Evolutionary conservation across 2,888 invertebrate species (phyloP).

Genomic region (Glaucopsyche alexis): DNA sequence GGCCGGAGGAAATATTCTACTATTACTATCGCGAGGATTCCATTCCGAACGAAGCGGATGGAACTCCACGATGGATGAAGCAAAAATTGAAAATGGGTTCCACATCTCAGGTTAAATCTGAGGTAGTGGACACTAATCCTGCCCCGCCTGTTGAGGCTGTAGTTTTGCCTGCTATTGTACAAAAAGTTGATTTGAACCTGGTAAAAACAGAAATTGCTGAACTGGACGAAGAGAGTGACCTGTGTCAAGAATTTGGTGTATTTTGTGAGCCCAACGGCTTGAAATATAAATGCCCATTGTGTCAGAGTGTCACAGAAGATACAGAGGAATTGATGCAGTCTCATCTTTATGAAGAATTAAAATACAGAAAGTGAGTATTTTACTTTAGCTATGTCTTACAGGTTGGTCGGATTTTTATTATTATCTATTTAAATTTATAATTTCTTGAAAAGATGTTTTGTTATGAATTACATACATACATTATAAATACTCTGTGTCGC

Average conservation of each 20-base stretch:
- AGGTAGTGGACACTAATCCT: slow-evolving; percentile 40
- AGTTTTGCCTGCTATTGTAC: slow-evolving; percentile 35
- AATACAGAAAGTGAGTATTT: slow-evolving; percentile 81
- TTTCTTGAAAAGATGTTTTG: no score
- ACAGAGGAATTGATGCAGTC: slow-evolving; percentile 81
- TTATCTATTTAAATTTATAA: no score
- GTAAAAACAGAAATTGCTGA: slow-evolving; percentile 59
- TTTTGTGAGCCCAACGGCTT: slow-evolving; percentile 76
- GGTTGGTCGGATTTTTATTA: no score
- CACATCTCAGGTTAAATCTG: slow-evolving; percentile 52
- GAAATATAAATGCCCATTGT: slow-evolving; percentile 81
- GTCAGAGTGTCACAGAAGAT: slow-evolving; percentile 79
- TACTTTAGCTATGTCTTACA: neutral
- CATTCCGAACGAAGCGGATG: slow-evolving; percentile 55
- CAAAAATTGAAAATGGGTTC: slow-evolving; percentile 51
- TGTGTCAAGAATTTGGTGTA: slow-evolving; percentile 56
- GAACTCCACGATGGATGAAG: slow-evolving; percentile 58
- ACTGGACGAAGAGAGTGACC: slow-evolving; percentile 41
- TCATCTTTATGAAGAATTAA: slow-evolving; percentile 84
- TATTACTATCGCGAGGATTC: slow-evolving; percentile 77
- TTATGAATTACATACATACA: no score
- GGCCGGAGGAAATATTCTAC: slow-evolving; percentile 61
- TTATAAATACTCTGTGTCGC: no score
- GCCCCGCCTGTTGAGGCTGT: slow-evolving; percentile 31
- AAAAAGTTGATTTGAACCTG: slow-evolving; percentile 53